Evolutionary conservation across 1,140 invertebrate species (phyloP).

Genomic region (Neodiprion fabricii): DNA sequence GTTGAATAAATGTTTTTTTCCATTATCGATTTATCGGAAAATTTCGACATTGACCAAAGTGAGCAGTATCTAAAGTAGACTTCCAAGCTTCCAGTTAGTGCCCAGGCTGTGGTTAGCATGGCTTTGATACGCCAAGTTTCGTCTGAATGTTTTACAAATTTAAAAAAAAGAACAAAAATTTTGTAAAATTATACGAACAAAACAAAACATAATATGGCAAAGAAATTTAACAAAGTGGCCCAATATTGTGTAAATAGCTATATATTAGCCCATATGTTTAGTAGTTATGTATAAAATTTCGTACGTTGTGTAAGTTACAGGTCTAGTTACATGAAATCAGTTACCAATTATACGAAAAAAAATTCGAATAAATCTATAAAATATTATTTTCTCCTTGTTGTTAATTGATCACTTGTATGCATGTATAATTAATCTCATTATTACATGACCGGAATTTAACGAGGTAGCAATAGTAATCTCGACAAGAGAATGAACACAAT

Average conservation of each 20-base stretch:
- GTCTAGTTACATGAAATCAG: slow-evolving; percentile 5
- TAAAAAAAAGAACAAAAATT: slow-evolving; percentile 1
- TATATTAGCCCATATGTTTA: background rate
- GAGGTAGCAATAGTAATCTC: no score
- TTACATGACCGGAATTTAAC: no score
- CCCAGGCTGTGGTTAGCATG: slow-evolving; percentile 4
- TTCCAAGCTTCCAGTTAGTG: slow-evolving; percentile 2
- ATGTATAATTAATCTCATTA: no score
- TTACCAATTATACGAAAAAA: slow-evolving; percentile 10
- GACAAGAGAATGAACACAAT: no score
- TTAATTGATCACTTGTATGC: no score
- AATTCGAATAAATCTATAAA: background rate
- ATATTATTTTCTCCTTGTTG: background rate
- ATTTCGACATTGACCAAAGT: slow-evolving; percentile 4
- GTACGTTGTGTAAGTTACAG: slow-evolving; percentile 1
- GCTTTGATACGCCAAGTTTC: slow-evolving; percentile 1
- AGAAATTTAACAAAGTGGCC: slow-evolving; percentile 20
- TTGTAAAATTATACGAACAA: slow-evolving; percentile 12
- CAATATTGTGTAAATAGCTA: slow-evolving; percentile 19
- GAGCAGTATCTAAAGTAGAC: slow-evolving; percentile 2
- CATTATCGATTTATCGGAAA: background rate
- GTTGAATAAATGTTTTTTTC: background rate
- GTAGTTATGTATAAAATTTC: slow-evolving; percentile 7
- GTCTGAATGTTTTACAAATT: background rate
- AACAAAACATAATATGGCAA: slow-evolving; percentile 3